Evolutionary conservation across 2,888 invertebrate genomes (phyloP), one percentile per base, ranked within the genome.

Genomic region (Hemithea aestivaria): DNA sequence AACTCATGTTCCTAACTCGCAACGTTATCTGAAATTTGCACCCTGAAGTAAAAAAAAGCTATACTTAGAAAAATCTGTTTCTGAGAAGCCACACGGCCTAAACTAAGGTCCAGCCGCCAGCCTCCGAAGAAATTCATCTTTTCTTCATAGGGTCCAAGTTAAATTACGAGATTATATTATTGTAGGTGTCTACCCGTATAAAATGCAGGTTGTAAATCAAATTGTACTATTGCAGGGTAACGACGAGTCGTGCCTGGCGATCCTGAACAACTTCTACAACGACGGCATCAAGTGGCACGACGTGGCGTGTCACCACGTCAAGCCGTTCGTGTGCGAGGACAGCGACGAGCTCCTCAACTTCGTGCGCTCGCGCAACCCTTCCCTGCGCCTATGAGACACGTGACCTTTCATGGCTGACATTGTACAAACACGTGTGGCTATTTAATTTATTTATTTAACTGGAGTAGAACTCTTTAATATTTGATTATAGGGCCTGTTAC

Each of bases 221-320:
- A 16, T 4, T 4, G 2, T 16, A 16, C 37, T 33, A 30, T 44
- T 52, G 32, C 78, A 93, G 93, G 96, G 96, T 53, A 96, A 96
- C 69, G 96, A 96, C 72, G 96, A 96, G 84, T 95, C 96, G 25
- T 96, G 96, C 71, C 74, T 96, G 63, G 93, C 96, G 37, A 94
- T 96, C 58, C 84, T 96, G 67, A 96, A 96, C 88, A 96, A 96
- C 80, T 96, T 96, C 90, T 96, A 96, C 89, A 94, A 93, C 69
- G 94, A 94, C 68, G 94, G 94, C 47, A 88, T 94, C 66, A 94
- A 94, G 76, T 94, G 94, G 94, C 94, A 95, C 87, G 94, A 95
- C 70, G 94, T 95, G 21, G 94, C 94, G 53, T 94, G 94, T 71
- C 94, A 94, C 73, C 94, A 95, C 77, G 89, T 94, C 53, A 94